Conservation (phyloP, 1,140 invertebrate genomes). For the Bathynomus jamesi region DNA sequence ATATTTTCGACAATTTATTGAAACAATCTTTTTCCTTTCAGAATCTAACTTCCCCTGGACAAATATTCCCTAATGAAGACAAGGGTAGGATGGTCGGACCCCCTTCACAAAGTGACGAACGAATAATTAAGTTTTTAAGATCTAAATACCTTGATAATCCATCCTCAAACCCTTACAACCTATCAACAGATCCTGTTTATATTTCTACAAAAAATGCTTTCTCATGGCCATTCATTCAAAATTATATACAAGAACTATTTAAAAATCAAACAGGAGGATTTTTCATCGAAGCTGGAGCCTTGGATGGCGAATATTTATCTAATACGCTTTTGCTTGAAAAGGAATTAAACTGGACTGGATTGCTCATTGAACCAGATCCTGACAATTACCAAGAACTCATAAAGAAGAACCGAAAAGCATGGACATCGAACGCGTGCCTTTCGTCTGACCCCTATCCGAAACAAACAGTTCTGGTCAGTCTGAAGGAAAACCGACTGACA, state of each 20-base stretch:
- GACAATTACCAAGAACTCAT: conserved; percentile 36
- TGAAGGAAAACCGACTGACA: conserved; percentile 41
- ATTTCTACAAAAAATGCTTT: neutral
- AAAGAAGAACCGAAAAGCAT: conserved; percentile 20
- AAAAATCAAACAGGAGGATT: conserved; percentile 37
- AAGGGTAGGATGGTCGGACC: too few relatives aligned
- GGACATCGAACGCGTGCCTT: conserved; percentile 26
- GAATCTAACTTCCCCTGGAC: too few relatives aligned
- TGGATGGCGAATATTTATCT: conserved; percentile 41
- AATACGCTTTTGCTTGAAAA: conserved; percentile 42
- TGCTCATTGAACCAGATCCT: conserved; percentile 42
- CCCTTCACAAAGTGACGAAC: neutral
- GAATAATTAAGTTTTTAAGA: neutral
- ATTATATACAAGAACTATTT: neutral
- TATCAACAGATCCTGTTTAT: neutral
- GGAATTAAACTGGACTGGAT: conserved; percentile 39
- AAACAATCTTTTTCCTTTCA: too few relatives aligned
- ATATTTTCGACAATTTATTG: too few relatives aligned
- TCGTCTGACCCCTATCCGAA: conserved; percentile 59
- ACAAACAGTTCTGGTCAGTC: conserved; percentile 50
- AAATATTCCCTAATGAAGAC: too few relatives aligned
- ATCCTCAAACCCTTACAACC: neutral
- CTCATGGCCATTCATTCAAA: neutral
- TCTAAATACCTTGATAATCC: neutral
- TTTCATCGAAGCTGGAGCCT: conserved; percentile 42